A percentile compares a stretch with the other conserved stretches of the same genome.
Evolutionary conservation across 2,888 invertebrate genomes (phyloP).

Genomic region (Metalampra italica): DNA sequence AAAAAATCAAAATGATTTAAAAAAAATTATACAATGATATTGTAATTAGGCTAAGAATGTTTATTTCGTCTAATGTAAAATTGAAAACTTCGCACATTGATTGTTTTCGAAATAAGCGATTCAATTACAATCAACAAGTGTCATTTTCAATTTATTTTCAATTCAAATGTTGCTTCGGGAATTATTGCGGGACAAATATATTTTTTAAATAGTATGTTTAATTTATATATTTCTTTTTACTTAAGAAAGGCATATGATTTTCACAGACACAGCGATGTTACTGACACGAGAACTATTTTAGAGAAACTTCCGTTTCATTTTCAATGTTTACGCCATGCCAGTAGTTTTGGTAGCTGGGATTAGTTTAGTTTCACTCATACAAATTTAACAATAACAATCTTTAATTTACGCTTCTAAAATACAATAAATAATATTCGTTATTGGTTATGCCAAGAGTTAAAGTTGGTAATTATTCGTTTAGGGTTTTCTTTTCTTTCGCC

Average conservation of each 20-base stretch:
- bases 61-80: too few relatives aligned
- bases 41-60: too few relatives aligned
- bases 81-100: too few relatives aligned
- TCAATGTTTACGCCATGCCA: not conserved
- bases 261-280: slow-evolving; percentile 22
- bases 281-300: slow-evolving; percentile 14
- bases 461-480: too few relatives aligned
- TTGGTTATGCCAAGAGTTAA: too few relatives aligned
- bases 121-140: slow-evolving; percentile 4
- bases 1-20: too few relatives aligned
- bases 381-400: not conserved
- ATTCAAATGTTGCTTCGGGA: slow-evolving; percentile 10
- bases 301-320: not conserved
- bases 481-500: too few relatives aligned
- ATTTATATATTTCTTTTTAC: slow-evolving; percentile 10
- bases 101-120: too few relatives aligned
- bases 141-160: slow-evolving; percentile 6
- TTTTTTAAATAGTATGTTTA: slow-evolving; percentile 6
- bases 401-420: too few relatives aligned
- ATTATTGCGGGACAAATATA: slow-evolving; percentile 3
- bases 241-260: slow-evolving; percentile 31
- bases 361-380: slow-evolving; percentile 2
- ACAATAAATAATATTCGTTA: too few relatives aligned
- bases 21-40: too few relatives aligned
- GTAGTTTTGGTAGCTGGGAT: not conserved